Percentiles rank a stretch among this genome's conserved stretches.
Conservation (phyloP, 2,888 invertebrate genomes). For the Drosophila suboccidentalis region DNA sequence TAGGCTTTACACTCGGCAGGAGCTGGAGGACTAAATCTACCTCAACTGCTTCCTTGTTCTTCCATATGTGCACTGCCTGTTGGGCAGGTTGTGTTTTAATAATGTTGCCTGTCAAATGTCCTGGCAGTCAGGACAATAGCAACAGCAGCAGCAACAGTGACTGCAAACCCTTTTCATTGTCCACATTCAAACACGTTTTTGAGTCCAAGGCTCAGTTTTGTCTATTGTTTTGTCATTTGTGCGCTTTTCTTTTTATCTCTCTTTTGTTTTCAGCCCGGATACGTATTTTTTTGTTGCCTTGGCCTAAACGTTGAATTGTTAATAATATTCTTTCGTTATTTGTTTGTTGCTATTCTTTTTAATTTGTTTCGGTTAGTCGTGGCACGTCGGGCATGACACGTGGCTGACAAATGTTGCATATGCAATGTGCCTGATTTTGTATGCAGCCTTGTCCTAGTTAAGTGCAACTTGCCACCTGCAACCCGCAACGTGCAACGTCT, state of each 20-base stretch:
- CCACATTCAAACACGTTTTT: conserved; percentile 31
- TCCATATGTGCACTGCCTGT: background rate
- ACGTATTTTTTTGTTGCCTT: conserved; percentile 60
- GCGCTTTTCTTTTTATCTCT: conserved; percentile 3
- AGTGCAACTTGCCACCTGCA: conserved; percentile 19
- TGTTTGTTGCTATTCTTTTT: conserved; percentile 2
- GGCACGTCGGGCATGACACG: conserved; percentile 22
- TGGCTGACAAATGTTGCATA: conserved; percentile 44
- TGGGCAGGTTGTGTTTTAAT: conserved; percentile 43
- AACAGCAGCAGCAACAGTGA: conserved; percentile 4
- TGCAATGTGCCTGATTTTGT: conserved; percentile 18
- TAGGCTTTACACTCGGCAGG: conserved; percentile 19
- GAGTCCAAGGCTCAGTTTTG: conserved; percentile 50
- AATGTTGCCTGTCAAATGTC: conserved; percentile 51
- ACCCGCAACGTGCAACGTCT: conserved; percentile 15
- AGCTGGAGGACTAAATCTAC: conserved; percentile 7
- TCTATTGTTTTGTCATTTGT: conserved; percentile 67
- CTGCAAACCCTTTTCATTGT: conserved; percentile 45
- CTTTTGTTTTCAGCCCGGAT: conserved; percentile 52
- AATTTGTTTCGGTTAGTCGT: background rate
- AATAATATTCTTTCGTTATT: conserved; percentile 42
- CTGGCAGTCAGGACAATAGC: conserved; percentile 12
- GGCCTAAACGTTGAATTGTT: conserved; percentile 75
- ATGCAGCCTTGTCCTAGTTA: conserved; percentile 59
- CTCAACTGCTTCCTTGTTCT: background rate